Conservation (phyloP, 92 coral and sea anemone species). For the Palythoa grandiflora region DNA sequence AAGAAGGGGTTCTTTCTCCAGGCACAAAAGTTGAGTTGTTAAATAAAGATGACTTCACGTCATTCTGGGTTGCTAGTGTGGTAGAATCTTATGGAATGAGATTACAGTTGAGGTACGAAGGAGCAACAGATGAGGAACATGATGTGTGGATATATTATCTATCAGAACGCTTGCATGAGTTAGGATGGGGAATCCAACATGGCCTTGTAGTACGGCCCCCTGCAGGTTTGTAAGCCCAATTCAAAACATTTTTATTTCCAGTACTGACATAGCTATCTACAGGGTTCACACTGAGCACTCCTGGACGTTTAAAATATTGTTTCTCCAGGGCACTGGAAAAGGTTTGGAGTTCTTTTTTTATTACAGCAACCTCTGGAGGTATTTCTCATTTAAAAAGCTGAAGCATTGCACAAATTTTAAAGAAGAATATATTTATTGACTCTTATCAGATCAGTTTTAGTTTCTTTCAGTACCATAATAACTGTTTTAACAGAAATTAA, state of each 20-base stretch:
- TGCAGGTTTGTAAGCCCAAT: slow-evolving; percentile 43
- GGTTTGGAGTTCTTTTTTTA: too few relatives aligned
- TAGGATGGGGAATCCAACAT: slow-evolving; percentile 82
- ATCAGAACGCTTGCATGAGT: slow-evolving; percentile 73
- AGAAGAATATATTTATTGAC: too few relatives aligned
- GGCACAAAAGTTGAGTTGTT: slow-evolving; percentile 77
- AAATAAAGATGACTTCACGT: slow-evolving; percentile 64
- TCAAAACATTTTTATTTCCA: neutral
- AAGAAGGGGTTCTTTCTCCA: slow-evolving; percentile 60
- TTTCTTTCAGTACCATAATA: too few relatives aligned
- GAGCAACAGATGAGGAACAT: slow-evolving; percentile 61
- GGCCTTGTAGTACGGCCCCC: slow-evolving; percentile 71
- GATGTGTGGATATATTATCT: slow-evolving; percentile 82
- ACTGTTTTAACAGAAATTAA: too few relatives aligned
- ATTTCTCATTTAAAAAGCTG: too few relatives aligned
- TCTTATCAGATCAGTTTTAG: too few relatives aligned
- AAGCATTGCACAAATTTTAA: too few relatives aligned
- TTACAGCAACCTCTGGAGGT: too few relatives aligned
- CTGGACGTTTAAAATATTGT: too few relatives aligned
- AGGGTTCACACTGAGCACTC: too few relatives aligned
- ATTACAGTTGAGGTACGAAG: slow-evolving; percentile 73
- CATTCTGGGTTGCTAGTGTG: slow-evolving; percentile 81
- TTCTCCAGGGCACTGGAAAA: too few relatives aligned
- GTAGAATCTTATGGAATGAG: slow-evolving; percentile 82
- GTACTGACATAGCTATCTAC: neutral